Evolutionary conservation across 2,888 invertebrate species (phyloP), one percentile per base, ranked within the genome.

Genomic region (Xylocampa areola): DNA sequence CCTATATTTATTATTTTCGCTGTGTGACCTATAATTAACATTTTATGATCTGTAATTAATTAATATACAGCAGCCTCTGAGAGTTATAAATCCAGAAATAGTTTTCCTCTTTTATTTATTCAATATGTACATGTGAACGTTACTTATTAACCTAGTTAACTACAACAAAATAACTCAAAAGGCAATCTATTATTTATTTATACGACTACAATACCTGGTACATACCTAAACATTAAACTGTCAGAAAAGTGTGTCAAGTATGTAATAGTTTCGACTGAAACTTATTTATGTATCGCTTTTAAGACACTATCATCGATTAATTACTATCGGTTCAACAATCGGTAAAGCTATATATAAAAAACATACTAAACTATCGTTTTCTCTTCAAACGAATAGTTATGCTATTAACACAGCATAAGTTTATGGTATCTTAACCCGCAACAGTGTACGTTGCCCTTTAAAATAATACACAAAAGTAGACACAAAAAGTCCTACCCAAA

Each of bases 391-490:
- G 2, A 55, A 32, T 43, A 16, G 13, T 48, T 43, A 33, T 37
- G 16, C 10, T 33, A 11, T 7, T 13, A 25, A 36, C 14, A 35
- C 14, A 27, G 17, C 5, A 27, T 17, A 41, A 48, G 35, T 44
- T 49, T 45, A 65, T 67, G 21, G 44, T 2, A 6, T 16, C 13
- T 41, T 49, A 49, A 41, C 67, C 48, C 37, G 29, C 40, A 29
- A 54, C 49, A 8, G 5, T 27, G 25, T 17, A 43, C 59, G 19
- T 43, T 59, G 41, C 13, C 17, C 21, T 30, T 27, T 49, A 6
- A 5, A 7, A 41, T 17, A 29, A 10, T 13, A 19, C 50, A 7
- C 8, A 25, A 25, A 25, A 25, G 7, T 5, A 23, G 5, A 23
- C 5, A 23, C 23, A 7, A 21, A 4, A 4, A 21, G 21, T 21